Evolutionary conservation across 2,113 vertebrate genomes (phyloP).

Genomic region (Oryzias curvinotus): DNA sequence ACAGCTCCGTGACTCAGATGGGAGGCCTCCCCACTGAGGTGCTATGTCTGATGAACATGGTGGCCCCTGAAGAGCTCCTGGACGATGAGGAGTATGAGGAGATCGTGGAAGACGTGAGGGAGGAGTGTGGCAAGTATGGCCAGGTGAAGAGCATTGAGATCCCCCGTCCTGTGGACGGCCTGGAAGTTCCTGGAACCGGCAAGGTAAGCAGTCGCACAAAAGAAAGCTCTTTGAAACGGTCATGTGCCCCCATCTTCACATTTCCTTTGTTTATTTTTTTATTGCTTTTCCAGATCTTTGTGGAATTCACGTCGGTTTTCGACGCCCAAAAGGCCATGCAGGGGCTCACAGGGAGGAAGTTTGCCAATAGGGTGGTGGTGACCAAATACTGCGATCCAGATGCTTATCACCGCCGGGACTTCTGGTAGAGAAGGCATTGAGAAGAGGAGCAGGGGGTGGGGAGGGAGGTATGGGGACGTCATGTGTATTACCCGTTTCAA

Average conservation of each 20-base stretch:
- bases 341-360: slow-evolving; percentile 90
- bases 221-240: not conserved
- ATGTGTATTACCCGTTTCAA: slow-evolving; percentile 40
- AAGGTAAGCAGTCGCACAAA: slow-evolving; percentile 76
- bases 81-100: slow-evolving; percentile 93
- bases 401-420: slow-evolving; percentile 91
- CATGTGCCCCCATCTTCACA: not conserved
- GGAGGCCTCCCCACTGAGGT: slow-evolving; percentile 90
- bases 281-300: slow-evolving; percentile 82
- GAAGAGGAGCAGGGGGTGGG: not conserved
- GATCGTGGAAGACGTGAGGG: slow-evolving; percentile 89
- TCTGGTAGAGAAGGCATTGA: slow-evolving; percentile 82
- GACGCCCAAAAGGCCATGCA: slow-evolving; percentile 97
- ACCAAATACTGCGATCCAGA: slow-evolving; percentile 96
- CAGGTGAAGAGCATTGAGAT: slow-evolving; percentile 94
- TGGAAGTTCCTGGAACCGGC: slow-evolving; percentile 91
- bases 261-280: not conserved
- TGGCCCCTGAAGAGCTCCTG: slow-evolving; percentile 88
- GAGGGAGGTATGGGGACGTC: slow-evolving; percentile 2
- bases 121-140: slow-evolving; percentile 92
- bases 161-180: slow-evolving; percentile 89
- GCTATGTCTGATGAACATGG: slow-evolving; percentile 95
- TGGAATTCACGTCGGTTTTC: slow-evolving; percentile 91
- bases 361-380: slow-evolving; percentile 93
- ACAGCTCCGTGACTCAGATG: slow-evolving; percentile 88